Evolutionary conservation across 1,140 invertebrate genomes (phyloP).

Genomic region (Meloidogyne exigua): DNA sequence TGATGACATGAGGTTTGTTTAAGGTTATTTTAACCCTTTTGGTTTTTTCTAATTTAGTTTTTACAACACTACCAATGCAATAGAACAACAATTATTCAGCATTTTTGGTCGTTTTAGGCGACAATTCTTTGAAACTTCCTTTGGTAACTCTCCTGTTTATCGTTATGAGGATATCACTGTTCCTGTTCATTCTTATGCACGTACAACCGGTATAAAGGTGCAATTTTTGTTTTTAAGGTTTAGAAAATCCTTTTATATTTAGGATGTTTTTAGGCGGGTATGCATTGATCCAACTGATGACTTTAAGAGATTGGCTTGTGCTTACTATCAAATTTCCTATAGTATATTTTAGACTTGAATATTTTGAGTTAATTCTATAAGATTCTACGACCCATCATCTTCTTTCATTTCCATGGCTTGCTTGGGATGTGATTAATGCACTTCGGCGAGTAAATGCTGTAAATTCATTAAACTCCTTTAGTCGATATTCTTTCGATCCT

Average conservation of each 20-base stretch:
- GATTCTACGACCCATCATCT: constrained; percentile 31
- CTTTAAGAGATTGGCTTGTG: constrained; percentile 37
- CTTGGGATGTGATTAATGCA: constrained; percentile 43
- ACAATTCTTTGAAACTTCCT: constrained; percentile 36
- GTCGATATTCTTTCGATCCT: constrained; percentile 46
- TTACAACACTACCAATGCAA: constrained; percentile 45
- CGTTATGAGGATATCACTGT: constrained; percentile 39
- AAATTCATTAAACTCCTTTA: not conserved
- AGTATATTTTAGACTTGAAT: constrained; percentile 16
- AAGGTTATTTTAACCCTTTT: not conserved
- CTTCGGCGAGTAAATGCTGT: constrained; percentile 34
- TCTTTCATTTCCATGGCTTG: constrained; percentile 49
- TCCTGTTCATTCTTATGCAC: constrained; percentile 9
- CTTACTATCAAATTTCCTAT: constrained; percentile 44
- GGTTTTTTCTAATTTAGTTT: constrained; percentile 31
- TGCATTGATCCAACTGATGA: constrained; percentile 40
- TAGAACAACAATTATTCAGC: constrained; percentile 43
- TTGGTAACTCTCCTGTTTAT: constrained; percentile 15
- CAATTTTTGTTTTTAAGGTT: not conserved
- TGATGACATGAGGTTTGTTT: constrained; percentile 38
- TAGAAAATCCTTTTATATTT: not conserved
- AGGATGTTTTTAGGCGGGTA: constrained; percentile 35
- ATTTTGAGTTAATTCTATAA: constrained; percentile 9
- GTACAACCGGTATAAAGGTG: constrained; percentile 22
- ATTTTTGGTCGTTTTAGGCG: constrained; percentile 34